A percentile compares a stretch with the other conserved stretches of the same genome.
Evolutionary conservation across 1,140 invertebrate species (phyloP).

Genomic region (Conus betulinus): DNA sequence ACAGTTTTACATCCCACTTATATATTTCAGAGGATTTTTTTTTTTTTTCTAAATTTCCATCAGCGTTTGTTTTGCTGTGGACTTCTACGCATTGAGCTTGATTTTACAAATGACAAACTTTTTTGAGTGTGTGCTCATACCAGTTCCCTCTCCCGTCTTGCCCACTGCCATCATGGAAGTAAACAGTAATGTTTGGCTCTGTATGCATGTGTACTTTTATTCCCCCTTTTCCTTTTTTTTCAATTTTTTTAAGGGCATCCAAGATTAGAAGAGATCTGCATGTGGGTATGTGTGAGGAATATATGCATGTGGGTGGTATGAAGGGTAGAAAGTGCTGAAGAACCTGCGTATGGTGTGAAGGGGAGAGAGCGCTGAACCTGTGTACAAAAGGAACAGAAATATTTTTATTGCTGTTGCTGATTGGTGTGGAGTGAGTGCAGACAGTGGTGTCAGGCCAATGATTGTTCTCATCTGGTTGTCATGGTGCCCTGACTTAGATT

Average conservation of each 20-base stretch:
- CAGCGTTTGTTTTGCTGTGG: background rate
- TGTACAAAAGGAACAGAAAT: background rate
- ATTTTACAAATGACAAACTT: background rate
- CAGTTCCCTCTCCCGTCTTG: background rate
- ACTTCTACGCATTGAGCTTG: background rate
- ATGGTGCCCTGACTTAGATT: background rate
- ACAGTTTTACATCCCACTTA: background rate
- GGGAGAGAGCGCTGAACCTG: background rate
- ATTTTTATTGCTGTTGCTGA: background rate
- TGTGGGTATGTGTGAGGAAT: background rate
- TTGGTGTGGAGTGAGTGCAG: background rate
- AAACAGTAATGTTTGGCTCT: background rate
- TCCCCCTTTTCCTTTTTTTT: too few species aligned
- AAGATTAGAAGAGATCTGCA: too few species aligned
- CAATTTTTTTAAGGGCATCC: too few species aligned
- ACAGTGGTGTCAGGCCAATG: background rate
- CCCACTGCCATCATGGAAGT: background rate
- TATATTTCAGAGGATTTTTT: background rate
- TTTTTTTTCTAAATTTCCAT: background rate
- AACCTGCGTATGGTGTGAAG: background rate
- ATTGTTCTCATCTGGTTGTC: background rate
- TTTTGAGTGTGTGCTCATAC: background rate
- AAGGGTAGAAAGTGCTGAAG: background rate
- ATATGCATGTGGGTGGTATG: background rate
- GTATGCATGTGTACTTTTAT: too few species aligned